Evolutionary conservation across 2,888 invertebrate species (phyloP).

Genomic region (Idaea straminata): DNA sequence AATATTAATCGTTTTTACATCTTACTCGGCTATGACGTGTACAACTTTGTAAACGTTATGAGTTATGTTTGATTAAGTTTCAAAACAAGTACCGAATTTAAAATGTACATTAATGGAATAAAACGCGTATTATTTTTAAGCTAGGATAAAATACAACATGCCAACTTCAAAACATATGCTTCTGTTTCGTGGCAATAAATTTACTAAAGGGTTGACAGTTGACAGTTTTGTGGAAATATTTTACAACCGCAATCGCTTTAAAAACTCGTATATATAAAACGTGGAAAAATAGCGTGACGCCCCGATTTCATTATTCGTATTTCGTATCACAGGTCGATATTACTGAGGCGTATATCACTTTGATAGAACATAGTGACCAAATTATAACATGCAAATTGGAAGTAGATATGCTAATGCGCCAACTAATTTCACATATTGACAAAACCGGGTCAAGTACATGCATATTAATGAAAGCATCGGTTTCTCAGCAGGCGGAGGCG

Average conservation of each 20-base stretch:
- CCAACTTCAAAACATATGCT: background rate
- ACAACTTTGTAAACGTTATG: too few species aligned
- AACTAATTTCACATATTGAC: conserved; percentile 22
- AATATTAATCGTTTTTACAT: too few species aligned
- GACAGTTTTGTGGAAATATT: conserved; percentile 11
- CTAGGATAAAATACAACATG: background rate
- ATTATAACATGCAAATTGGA: conserved; percentile 20
- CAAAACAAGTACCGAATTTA: background rate
- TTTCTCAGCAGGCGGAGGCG: conserved; percentile 14
- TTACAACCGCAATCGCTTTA: conserved; percentile 1
- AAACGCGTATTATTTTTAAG: background rate
- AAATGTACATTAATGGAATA: background rate
- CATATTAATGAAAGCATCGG: conserved; percentile 23
- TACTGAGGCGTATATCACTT: background rate
- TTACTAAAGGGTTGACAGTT: conserved; percentile 16
- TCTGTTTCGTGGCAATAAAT: background rate
- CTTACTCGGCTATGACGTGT: too few species aligned
- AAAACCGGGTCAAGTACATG: conserved; percentile 25
- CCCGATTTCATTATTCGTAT: background rate
- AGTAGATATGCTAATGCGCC: conserved; percentile 23
- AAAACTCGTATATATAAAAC: background rate
- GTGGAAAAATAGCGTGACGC: background rate
- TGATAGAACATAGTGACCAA: conserved; percentile 3
- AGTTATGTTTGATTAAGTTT: too few species aligned
- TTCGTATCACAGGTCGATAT: background rate